Base-by-base conservation (phyloP, 2,797 vertebrate genomes). In the Ctenosaura bakeri region DNA sequence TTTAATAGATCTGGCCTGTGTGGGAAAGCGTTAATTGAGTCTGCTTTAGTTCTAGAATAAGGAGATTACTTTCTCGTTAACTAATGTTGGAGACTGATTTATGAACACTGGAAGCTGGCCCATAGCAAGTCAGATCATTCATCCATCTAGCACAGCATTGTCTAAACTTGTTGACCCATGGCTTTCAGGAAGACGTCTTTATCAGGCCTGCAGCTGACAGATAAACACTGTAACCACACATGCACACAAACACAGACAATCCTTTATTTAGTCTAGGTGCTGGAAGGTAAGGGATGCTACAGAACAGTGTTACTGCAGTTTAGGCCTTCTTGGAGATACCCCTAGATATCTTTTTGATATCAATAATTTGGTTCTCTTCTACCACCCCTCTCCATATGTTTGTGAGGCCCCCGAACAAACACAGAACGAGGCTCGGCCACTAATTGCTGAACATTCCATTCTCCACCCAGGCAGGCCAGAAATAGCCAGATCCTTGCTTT, bases 41-140 rank as follows among this genome's bases (percentile, higher is more conserved):
- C 0, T 76, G 1, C 18, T n/a, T 87, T 94, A 59, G 38, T 46
- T 81, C 1, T 29, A 2, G 79, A 89, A 38, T 6, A n/a, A 42
- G 52, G 52, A 22, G 90, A 78, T 22, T 69, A 46, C 18, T 92
- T 32, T 86, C 29, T 86, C 38, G 38, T 78, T 52, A 6, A 59
- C 13, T 3, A 24, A 83, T 79, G 62, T 79, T 83, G 6, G 12
- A 42, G 52, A n/a, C 42, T 12, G 35, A 59, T 6, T 82, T 83
- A 74, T 82, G 29, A 59, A 88, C 5, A 82, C 22, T 32, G 66
- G 54, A 81, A 26, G 22, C 76, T 78, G 76, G 3, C 42, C 76
- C 29, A 26, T 32, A 29, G 35, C n/a, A 74, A 26, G 71, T 50
- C 56, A 6, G 24, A 64, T 64, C 16, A 64, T n/a, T 50, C 32